Conservation (phyloP, 2,888 invertebrate species). For the Lydus trimaculatus region DNA sequence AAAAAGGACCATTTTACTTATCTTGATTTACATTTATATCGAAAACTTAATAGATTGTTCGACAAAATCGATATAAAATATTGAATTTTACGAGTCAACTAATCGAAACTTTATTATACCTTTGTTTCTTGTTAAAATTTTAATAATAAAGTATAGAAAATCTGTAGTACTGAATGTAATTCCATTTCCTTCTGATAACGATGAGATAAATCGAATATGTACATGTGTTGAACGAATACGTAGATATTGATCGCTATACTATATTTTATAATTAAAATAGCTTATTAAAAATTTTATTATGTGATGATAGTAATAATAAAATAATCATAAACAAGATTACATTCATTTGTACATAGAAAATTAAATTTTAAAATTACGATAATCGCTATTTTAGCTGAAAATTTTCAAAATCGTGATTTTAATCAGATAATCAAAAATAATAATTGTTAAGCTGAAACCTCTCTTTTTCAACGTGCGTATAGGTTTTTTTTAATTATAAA, state of each 20-base stretch:
- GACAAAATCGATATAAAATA: neutral
- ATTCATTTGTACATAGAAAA: neutral
- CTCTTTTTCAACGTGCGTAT: no score
- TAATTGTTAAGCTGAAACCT: neutral
- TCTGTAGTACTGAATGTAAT: neutral
- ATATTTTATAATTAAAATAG: constrained; percentile 3
- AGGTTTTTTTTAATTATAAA: neutral
- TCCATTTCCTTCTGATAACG: neutral
- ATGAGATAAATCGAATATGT: neutral
- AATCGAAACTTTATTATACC: constrained; percentile 1
- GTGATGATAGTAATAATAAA: neutral
- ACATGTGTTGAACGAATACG: neutral
- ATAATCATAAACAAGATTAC: constrained; percentile 3
- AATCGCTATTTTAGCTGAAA: neutral
- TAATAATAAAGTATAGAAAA: neutral
- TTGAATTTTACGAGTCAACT: neutral
- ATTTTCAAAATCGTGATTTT: neutral
- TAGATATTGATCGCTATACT: neutral
- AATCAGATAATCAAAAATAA: neutral
- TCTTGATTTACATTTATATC: constrained; percentile 8
- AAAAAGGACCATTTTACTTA: neutral
- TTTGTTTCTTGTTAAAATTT: neutral
- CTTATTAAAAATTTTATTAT: neutral
- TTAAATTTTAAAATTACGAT: neutral
- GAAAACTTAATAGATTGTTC: neutral